A percentile compares a stretch with the other conserved stretches of the same genome.
These are phyloP conservation scores for Coptotermes formosanus DNA, from an alignment of 1,140 invertebrate genomes.

Conservation along the genomic window DNA sequence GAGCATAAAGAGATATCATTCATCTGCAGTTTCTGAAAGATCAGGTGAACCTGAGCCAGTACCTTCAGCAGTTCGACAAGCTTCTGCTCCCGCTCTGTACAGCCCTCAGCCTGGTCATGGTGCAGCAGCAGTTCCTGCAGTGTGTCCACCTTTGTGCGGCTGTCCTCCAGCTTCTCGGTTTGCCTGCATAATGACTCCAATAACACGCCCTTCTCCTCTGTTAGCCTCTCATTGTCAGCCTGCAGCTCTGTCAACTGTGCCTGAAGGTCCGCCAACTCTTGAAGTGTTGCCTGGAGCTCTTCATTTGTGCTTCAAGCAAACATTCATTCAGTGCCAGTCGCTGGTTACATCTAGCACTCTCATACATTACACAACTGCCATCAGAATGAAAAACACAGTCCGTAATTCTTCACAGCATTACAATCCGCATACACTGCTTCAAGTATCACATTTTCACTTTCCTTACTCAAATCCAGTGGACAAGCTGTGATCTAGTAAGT, in stretches of 20 bases:
- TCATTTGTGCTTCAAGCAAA: slow-evolving; percentile 76
- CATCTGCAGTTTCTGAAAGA: no score
- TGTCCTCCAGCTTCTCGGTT: slow-evolving; percentile 86
- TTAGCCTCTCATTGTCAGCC: slow-evolving; percentile 80
- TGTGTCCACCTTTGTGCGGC: slow-evolving; percentile 67
- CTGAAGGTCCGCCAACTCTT: slow-evolving; percentile 87
- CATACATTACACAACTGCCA: no score
- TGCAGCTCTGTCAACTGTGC: slow-evolving; percentile 82
- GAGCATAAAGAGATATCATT: no score
- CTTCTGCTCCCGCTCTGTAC: slow-evolving; percentile 76
- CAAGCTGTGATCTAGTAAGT: no score
- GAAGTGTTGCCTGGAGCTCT: slow-evolving; percentile 90
- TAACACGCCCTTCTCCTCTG: slow-evolving; percentile 84
- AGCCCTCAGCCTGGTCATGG: slow-evolving; percentile 56
- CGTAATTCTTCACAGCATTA: no score
- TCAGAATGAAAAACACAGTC: background rate
- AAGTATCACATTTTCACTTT: no score
- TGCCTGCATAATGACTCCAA: slow-evolving; percentile 89
- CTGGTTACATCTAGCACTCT: no score
- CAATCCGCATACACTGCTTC: no score
- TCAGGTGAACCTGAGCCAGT: background rate
- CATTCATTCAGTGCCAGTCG: no score
- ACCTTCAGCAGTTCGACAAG: slow-evolving; percentile 82
- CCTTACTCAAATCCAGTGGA: no score
- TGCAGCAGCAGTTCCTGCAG: slow-evolving; percentile 68